Conservation (phyloP, 2,113 vertebrate genomes). For the Ondatra zibethicus region DNA sequence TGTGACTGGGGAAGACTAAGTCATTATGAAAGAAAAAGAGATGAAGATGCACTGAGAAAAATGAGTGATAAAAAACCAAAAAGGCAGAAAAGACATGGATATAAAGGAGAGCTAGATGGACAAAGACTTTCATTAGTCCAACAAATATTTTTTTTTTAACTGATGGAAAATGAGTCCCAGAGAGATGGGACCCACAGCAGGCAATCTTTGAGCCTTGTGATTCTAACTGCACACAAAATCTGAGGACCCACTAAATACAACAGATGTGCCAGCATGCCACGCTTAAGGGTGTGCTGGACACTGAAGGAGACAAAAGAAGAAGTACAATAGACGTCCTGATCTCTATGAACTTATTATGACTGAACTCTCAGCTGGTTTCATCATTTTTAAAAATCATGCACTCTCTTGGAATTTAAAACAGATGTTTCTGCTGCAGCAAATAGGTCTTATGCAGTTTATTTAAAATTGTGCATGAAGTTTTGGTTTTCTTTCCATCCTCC, state of each 20-base stretch:
- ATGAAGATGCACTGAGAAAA: not conserved
- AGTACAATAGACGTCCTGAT: not conserved
- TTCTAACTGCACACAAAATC: not conserved
- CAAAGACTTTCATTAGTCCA: constrained; percentile 44
- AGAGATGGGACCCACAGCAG: not conserved
- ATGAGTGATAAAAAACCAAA: not conserved
- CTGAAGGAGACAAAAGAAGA: not conserved
- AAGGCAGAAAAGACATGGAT: not conserved
- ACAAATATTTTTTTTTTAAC: constrained; percentile 47
- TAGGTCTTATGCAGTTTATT: not conserved
- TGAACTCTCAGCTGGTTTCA: not conserved
- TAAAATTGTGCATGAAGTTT: not conserved
- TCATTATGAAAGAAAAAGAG: not conserved
- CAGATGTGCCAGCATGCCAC: not conserved
- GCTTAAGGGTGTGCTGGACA: not conserved
- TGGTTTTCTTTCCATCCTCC: not conserved
- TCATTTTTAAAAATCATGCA: constrained; percentile 48
- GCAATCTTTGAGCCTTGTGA: not conserved
- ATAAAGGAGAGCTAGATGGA: not conserved
- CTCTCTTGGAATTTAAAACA: constrained; percentile 42
- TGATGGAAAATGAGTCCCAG: constrained; percentile 46
- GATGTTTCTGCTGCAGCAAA: constrained; percentile 31
- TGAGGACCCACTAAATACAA: not conserved
- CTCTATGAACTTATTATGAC: not conserved
- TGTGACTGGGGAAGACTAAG: not conserved